Evolutionary conservation across 2,888 invertebrate genomes (phyloP), one percentile per base, ranked within the genome.

Genomic region (Latrodectus elegans): DNA sequence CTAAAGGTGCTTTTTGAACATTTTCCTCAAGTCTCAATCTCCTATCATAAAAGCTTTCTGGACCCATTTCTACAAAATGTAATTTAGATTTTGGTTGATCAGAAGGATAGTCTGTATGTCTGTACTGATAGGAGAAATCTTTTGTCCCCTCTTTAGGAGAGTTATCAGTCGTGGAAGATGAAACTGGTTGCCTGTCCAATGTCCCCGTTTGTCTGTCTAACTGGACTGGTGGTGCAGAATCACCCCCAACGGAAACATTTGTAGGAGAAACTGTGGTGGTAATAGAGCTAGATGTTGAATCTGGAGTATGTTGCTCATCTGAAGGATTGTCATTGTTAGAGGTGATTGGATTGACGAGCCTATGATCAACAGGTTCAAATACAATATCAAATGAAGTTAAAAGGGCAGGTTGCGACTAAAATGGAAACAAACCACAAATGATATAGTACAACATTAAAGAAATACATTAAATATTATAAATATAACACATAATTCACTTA

Each of bases 181-280:
- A 60, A 60, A 60, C 60, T 15, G 60, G 60, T 11, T 60, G 60
- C 38, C 38, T 38, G 4, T 38, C 38, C 38, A 38, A 38, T 12
- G 60, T 60, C 12, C 60, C 60, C 60, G 3, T 12, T 38, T 38
- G 1, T 1, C 38, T 38, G 38, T 38, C 38, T n/a, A 15, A 64
- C 8, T 10, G 15, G 64, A 64, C 64, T n/a, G 17, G 17, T 65
- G 71, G 11, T 10, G 49, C 49, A 38, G 74, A 53, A 65, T 72
- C 77, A 15, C 73, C 84, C 49, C 51, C 38, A 15, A 78, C 8
- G 8, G 67, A 52, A 15, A 84, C 78, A 68, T 73, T 79, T 60
- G 74, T 79, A 1, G 84, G 84, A 9, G 84, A 84, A 8, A 84
- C 78, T 15, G 84, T 84, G 1, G 84, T 84, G 14, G 84, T 84